Conservation (phyloP, 2,888 invertebrate species). For the Napeogenes sylphis region DNA sequence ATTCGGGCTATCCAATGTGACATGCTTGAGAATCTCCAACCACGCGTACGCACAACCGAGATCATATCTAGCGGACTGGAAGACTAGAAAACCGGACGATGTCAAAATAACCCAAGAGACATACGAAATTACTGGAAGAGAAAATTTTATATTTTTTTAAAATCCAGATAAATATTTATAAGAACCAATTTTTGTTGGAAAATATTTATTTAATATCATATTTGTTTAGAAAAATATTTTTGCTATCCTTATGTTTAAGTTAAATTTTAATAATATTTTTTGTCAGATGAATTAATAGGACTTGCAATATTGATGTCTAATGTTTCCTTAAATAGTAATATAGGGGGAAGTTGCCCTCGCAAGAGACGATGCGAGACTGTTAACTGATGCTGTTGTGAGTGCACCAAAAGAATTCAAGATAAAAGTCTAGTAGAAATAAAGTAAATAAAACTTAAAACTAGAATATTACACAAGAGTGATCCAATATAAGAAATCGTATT, state of each 20-base stretch:
- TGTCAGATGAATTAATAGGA: no score
- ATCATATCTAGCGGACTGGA: constrained; percentile 73
- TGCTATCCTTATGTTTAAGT: no score
- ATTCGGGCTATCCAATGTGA: constrained; percentile 82
- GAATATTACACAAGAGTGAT: constrained; percentile 59
- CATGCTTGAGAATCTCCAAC: constrained; percentile 82
- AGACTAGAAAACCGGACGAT: constrained; percentile 37
- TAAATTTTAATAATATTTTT: no score
- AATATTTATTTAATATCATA: no score
- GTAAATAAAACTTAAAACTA: constrained; percentile 55
- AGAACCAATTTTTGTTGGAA: no score
- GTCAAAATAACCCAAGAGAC: constrained; percentile 55
- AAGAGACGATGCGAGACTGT: constrained; percentile 61
- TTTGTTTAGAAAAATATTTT: no score
- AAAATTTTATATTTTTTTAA: constrained; percentile 21
- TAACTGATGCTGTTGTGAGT: constrained; percentile 63
- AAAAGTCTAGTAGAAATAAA: constrained; percentile 51
- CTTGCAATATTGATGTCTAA: constrained; percentile 40
- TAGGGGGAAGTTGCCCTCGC: constrained; percentile 61
- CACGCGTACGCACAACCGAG: constrained; percentile 72
- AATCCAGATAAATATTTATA: neutral
- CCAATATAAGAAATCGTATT: constrained; percentile 26
- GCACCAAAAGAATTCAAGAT: constrained; percentile 58
- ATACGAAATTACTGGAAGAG: constrained; percentile 58
- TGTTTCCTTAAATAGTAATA: no score